phyloP scores from a whole-genome alignment of 53 echinoderm and acorn worm genomes.

The Paracentrotus lividus region DNA sequence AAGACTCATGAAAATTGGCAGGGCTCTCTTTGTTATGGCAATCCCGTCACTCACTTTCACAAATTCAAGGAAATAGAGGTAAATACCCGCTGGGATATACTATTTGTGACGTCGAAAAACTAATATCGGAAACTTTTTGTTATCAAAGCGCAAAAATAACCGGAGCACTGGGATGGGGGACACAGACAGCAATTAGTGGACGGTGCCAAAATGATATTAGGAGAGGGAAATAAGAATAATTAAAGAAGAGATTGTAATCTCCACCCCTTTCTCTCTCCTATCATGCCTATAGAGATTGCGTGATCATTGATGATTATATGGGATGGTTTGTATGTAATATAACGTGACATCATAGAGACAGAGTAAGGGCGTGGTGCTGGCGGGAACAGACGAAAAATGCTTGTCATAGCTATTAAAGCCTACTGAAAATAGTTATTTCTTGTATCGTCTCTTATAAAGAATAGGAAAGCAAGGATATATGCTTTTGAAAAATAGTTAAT shows the following conservation, averaged over 20 bases:
- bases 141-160: not conserved
- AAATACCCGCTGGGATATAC: not conserved
- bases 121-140: conserved; percentile 21
- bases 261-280: conserved; percentile 14
- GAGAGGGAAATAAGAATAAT: conserved; percentile 54
- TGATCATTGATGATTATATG: conserved; percentile 37
- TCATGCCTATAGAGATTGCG: conserved; percentile 39
- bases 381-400: conserved; percentile 23
- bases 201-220: conserved; percentile 5
- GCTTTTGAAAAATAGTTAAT: not conserved
- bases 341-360: conserved; percentile 40
- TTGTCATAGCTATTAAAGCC: conserved; percentile 2
- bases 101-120: conserved; percentile 17
- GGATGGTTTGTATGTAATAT: conserved; percentile 1
- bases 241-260: conserved; percentile 32
- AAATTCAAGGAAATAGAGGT: conserved; percentile 8
- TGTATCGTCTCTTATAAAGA: not conserved
- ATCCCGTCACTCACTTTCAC: conserved; percentile 3
- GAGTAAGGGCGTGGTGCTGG: conserved; percentile 5
- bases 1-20: not conserved
- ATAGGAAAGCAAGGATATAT: not conserved
- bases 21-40: conserved; percentile 8
- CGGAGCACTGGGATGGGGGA: not conserved
- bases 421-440: not conserved
- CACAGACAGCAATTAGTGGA: not conserved